Evolutionary conservation across 1,140 invertebrate genomes (phyloP).

Genomic region (Choristoneura fumiferana): DNA sequence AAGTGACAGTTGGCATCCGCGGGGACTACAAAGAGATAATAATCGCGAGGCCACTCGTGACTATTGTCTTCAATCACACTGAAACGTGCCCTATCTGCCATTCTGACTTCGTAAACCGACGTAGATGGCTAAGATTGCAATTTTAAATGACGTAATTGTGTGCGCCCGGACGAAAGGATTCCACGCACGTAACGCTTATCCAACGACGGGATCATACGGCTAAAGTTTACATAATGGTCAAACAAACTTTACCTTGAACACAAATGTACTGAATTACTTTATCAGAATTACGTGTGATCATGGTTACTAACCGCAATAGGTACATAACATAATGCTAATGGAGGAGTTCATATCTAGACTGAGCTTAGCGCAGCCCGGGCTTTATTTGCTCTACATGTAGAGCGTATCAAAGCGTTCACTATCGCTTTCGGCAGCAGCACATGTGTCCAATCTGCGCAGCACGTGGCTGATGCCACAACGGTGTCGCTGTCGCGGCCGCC

Average conservation of each 20-base stretch:
- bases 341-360: too few relatives aligned
- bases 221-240: slow-evolving; percentile 12
- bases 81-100: slow-evolving; percentile 54
- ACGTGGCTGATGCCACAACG: slow-evolving; percentile 43
- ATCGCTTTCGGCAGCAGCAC: slow-evolving; percentile 28
- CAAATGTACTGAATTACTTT: too few relatives aligned
- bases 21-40: slow-evolving; percentile 36
- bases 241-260: too few relatives aligned
- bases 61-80: slow-evolving; percentile 29
- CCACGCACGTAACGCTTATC: slow-evolving; percentile 16
- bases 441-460: slow-evolving; percentile 52
- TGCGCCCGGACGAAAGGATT: slow-evolving; percentile 5
- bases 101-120: slow-evolving; percentile 35
- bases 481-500: slow-evolving; percentile 33
- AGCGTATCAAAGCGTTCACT: slow-evolving; percentile 40
- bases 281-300: too few relatives aligned
- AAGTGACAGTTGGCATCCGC: slow-evolving; percentile 16
- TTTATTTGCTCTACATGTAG: neutral
- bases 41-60: slow-evolving; percentile 26
- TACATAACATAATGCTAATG: too few relatives aligned
- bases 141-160: slow-evolving; percentile 19
- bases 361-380: too few relatives aligned
- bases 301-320: too few relatives aligned
- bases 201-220: neutral
- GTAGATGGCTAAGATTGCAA: slow-evolving; percentile 51